Evolutionary conservation across 2,888 invertebrate genomes (phyloP).

Genomic region (Subacronicta megacephala): DNA sequence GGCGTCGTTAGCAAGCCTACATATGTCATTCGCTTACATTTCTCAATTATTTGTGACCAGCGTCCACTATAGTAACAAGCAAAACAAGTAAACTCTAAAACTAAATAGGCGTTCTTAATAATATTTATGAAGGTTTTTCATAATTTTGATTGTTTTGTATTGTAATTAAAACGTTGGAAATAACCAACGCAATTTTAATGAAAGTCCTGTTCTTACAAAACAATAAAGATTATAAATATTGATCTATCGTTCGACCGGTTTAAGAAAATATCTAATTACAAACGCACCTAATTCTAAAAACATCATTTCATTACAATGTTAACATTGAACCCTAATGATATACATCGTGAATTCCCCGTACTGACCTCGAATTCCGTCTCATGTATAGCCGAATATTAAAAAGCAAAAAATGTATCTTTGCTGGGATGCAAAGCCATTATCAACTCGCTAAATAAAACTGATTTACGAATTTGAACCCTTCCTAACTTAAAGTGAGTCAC

Average conservation of each 20-base stretch:
- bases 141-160: too few species aligned
- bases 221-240: too few species aligned
- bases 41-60: background rate
- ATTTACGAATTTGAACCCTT: conserved; percentile 33
- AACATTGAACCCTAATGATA: conserved; percentile 15
- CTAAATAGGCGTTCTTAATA: too few species aligned
- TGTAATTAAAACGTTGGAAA: too few species aligned
- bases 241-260: too few species aligned
- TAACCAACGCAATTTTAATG: too few species aligned
- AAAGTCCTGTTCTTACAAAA: too few species aligned
- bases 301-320: too few species aligned
- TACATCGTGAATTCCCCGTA: background rate
- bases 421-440: conserved; percentile 2
- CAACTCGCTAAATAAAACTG: conserved; percentile 13
- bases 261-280: background rate
- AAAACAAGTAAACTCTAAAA: too few species aligned
- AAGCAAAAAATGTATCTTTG: background rate
- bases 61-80: background rate
- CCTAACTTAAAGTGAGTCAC: background rate
- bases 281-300: too few species aligned
- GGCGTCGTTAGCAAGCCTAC: conserved; percentile 9
- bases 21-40: too few species aligned
- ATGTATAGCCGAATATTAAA: conserved; percentile 5
- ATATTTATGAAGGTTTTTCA: too few species aligned
- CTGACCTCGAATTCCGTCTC: background rate